phyloP scores from a whole-genome alignment of 2,113 vertebrate genomes.

The Gobius niger region DNA sequence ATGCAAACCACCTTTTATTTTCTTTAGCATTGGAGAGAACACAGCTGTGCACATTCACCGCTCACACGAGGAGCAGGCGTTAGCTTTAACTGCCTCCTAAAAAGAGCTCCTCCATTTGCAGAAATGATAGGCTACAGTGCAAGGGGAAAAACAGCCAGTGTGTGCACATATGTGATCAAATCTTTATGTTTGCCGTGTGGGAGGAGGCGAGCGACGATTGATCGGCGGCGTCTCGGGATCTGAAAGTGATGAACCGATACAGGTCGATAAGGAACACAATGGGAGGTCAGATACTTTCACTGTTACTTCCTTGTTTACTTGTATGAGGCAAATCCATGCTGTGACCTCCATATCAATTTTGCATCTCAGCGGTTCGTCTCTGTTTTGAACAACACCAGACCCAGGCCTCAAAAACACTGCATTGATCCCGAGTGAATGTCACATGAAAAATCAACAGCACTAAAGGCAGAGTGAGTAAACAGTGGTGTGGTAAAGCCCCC shows the following conservation, averaged over 20 bases:
- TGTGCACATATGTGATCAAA: neutral
- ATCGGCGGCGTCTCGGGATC: neutral
- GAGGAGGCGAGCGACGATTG: conserved; percentile 11
- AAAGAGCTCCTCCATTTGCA: neutral
- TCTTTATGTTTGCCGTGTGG: neutral
- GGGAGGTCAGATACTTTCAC: neutral
- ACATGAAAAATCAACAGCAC: conserved; percentile 20
- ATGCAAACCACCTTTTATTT: neutral
- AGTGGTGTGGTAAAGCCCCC: neutral
- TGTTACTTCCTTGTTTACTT: neutral
- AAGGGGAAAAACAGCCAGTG: neutral
- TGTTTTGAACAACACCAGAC: conserved; percentile 28
- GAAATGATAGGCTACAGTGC: neutral
- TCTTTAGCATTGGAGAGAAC: neutral
- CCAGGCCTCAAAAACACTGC: conserved; percentile 29
- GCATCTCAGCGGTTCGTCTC: conserved; percentile 32
- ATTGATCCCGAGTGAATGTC: conserved; percentile 57
- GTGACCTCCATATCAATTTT: conserved; percentile 29
- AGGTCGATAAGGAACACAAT: conserved; percentile 13
- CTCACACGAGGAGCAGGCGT: neutral
- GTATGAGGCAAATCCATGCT: neutral
- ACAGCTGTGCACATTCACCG: conserved; percentile 6
- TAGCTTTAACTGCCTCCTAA: neutral
- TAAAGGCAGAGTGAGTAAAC: conserved; percentile 2
- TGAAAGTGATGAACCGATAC: conserved; percentile 19